Evolutionary conservation across 37 sponge, comb jelly and placozoan genomes (phyloP).

Genomic region (Ianthella basta): DNA sequence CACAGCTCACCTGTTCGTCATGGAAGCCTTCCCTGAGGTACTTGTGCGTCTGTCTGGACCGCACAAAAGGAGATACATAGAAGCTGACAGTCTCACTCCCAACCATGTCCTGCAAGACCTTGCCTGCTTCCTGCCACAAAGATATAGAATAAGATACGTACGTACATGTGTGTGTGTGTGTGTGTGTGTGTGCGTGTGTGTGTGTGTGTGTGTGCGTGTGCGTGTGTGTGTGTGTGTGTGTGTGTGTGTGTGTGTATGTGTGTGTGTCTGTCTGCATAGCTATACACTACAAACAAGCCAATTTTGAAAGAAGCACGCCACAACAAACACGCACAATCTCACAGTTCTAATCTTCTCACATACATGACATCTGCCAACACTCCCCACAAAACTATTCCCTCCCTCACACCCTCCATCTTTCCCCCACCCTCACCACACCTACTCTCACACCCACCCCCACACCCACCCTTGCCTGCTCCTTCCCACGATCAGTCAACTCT

Average conservation of each 20-base stretch:
- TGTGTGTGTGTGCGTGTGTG: too few relatives aligned
- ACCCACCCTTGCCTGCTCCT: slow-evolving; percentile 67
- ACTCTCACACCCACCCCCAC: slow-evolving; percentile 54
- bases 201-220: too few relatives aligned
- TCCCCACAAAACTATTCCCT: slow-evolving; percentile 33
- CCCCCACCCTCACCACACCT: slow-evolving; percentile 62
- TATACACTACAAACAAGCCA: too few relatives aligned
- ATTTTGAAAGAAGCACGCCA: too few relatives aligned
- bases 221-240: too few relatives aligned
- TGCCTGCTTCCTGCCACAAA: slow-evolving; percentile 73
- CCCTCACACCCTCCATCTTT: slow-evolving; percentile 60
- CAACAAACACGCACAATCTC: too few relatives aligned
- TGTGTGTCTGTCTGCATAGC: too few relatives aligned
- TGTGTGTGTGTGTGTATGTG: too few relatives aligned
- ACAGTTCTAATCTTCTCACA: too few relatives aligned
- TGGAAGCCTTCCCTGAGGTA: slow-evolving; percentile 57
- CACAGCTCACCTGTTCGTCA: slow-evolving; percentile 76
- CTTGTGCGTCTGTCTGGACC: slow-evolving; percentile 73
- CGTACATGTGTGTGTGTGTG: too few relatives aligned
- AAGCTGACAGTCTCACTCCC: slow-evolving; percentile 67
- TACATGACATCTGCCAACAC: too few relatives aligned
- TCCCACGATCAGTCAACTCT: slow-evolving; percentile 61
- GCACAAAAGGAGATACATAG: slow-evolving; percentile 79
- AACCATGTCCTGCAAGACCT: slow-evolving; percentile 60
- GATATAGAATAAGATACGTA: too few relatives aligned